Conservation (phyloP, 2,113 vertebrate species). For the Erythrocercus mccallii region DNA sequence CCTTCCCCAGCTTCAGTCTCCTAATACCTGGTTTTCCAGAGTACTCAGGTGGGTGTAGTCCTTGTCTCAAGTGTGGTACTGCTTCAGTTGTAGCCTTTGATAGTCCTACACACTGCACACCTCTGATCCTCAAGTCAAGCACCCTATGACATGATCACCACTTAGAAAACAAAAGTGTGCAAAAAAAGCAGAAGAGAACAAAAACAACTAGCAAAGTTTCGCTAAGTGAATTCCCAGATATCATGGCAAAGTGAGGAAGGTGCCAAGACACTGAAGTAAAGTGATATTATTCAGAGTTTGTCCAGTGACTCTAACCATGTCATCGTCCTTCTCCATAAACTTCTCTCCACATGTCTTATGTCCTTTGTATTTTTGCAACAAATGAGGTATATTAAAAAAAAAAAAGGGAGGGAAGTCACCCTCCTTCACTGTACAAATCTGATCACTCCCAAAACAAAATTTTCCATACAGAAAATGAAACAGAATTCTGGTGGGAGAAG, state of each 20-base stretch:
- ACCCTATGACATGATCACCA: background rate
- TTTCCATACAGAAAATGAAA: background rate
- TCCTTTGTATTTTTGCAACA: background rate
- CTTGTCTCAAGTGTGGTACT: background rate
- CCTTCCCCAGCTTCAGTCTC: background rate
- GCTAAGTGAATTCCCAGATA: background rate
- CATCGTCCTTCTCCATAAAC: background rate
- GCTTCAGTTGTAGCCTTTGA: background rate
- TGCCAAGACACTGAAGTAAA: background rate
- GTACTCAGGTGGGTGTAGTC: too few relatives aligned
- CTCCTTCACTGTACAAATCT: background rate
- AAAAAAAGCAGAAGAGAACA: background rate
- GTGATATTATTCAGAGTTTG: background rate
- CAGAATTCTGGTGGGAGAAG: background rate
- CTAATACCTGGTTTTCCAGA: background rate
- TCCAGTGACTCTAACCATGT: background rate
- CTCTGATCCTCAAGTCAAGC: background rate
- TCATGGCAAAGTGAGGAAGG: background rate
- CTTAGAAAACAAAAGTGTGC: background rate
- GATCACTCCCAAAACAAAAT: background rate
- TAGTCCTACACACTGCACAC: background rate
- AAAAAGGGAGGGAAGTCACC: background rate
- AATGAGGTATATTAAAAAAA: background rate
- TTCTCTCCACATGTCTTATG: background rate
- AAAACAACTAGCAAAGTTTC: background rate